Base-by-base conservation (phyloP, 2,888 invertebrate species). In the Yponomeuta cagnagella region DNA sequence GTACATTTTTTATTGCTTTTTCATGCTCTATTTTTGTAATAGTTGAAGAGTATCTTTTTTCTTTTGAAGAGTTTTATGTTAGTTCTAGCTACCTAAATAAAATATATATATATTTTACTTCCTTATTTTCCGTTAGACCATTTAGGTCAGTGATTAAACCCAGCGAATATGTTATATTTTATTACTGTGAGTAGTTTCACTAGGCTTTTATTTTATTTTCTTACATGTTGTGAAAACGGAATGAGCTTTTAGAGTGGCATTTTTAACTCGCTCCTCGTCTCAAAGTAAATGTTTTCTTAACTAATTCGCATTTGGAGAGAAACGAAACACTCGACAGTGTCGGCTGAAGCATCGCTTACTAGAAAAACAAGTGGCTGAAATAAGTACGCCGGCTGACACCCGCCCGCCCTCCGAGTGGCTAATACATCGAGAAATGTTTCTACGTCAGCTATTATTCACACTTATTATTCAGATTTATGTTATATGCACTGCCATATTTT, bases 291-390 rank as follows among this genome's bases (percentile, higher is more conserved):
- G 87, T 92, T 92, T 85, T 78, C 83, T 79, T 85, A 89, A 85
- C 90, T 92, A 91, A 92, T 91, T 91, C 86, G 88, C 88, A 88
- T 89, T 43, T 86, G 80, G 85, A 82, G 85, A 79, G 90, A 88
- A 89, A 86, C 82, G 87, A 86, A 87, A 88, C 90, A 89, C 84
- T 85, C 87, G 82, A 23, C 87, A 86, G 85, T 82, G 80, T 78
- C 83, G 80, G 78, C 79, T 81, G 80, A 77, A 82, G 80, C 78
- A 79, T 91, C 88, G 76, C 79, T 92, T 91, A 91, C 91, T 83
- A 89, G 77, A 87, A 90, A 78, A 92, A 92, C 87, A 91, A 23
- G 76, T 8, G 52, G 52, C 68, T 69, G 72, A 73, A 77, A 76
- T 69, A 69, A 43, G 69, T 68, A 48, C 31, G 23, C 48, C 43